Evolutionary conservation across 2,888 invertebrate species (phyloP).

Genomic region (Pimpla rufipes): DNA sequence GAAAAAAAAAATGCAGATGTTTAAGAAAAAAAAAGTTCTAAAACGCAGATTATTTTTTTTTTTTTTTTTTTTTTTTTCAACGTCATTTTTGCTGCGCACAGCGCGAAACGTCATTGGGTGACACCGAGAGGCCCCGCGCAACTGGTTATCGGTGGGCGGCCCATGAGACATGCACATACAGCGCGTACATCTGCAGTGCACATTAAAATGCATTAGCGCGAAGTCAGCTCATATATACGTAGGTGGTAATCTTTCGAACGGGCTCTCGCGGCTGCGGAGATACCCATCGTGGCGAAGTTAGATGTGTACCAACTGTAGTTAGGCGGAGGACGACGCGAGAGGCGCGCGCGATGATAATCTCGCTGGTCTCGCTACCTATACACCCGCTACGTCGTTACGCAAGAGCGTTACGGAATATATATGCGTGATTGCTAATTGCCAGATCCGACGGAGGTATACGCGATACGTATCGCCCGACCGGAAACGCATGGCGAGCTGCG

Average conservation of each 20-base stretch:
- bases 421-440: constrained; percentile 83
- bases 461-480: constrained; percentile 79
- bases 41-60: too few relatives aligned
- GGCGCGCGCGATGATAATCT: constrained; percentile 71
- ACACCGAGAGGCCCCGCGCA: background rate
- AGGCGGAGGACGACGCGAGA: constrained; percentile 68
- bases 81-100: constrained; percentile 13
- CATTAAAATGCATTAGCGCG: constrained; percentile 39
- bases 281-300: constrained; percentile 1
- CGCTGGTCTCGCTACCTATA: constrained; percentile 59
- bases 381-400: constrained; percentile 76
- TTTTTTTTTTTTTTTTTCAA: too few relatives aligned
- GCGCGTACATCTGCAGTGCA: constrained; percentile 6
- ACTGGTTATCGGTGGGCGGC: constrained; percentile 16
- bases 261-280: constrained; percentile 5
- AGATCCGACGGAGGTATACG: constrained; percentile 76
- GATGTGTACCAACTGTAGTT: background rate
- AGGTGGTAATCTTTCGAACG: constrained; percentile 52
- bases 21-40: too few relatives aligned
- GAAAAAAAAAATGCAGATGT: too few relatives aligned
- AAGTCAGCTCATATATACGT: background rate
- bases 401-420: constrained; percentile 80
- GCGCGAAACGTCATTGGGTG: constrained; percentile 19
- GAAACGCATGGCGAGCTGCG: constrained; percentile 74
- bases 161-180: constrained; percentile 3